Evolutionary conservation across 1,140 invertebrate species (phyloP).

Genomic region (Plectrocnemia conspersa): DNA sequence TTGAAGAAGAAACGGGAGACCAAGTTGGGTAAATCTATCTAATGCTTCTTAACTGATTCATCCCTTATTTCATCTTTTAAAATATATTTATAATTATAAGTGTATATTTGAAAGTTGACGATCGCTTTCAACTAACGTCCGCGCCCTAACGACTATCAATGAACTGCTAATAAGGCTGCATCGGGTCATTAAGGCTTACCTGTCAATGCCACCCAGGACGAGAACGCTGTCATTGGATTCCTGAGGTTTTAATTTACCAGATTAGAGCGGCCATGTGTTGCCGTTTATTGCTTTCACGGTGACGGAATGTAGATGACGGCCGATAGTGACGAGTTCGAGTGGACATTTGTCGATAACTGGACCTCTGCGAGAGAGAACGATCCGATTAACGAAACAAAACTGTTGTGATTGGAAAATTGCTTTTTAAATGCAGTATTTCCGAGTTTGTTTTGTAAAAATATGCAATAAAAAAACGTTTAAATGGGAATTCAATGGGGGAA

Average conservation of each 20-base stretch:
- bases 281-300: conserved; percentile 27
- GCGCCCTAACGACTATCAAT: conserved; percentile 24
- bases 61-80: neutral
- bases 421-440: no score
- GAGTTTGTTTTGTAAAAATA: no score
- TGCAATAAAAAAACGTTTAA: no score
- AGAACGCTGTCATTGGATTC: conserved; percentile 32
- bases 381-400: no score
- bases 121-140: neutral
- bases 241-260: conserved; percentile 32
- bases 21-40: neutral
- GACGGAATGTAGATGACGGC: conserved; percentile 22
- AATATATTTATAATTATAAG: neutral
- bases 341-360: no score
- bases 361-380: no score
- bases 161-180: conserved; percentile 28
- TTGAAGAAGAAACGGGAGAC: neutral
- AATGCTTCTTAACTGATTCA: neutral
- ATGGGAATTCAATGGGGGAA: no score
- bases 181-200: conserved; percentile 18
- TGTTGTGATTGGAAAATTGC: no score
- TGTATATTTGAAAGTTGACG: neutral
- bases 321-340: no score
- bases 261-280: conserved; percentile 28
- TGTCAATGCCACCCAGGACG: conserved; percentile 34